Base-by-base conservation (phyloP, 2,888 invertebrate genomes). In the Argyresthia goedartella region DNA sequence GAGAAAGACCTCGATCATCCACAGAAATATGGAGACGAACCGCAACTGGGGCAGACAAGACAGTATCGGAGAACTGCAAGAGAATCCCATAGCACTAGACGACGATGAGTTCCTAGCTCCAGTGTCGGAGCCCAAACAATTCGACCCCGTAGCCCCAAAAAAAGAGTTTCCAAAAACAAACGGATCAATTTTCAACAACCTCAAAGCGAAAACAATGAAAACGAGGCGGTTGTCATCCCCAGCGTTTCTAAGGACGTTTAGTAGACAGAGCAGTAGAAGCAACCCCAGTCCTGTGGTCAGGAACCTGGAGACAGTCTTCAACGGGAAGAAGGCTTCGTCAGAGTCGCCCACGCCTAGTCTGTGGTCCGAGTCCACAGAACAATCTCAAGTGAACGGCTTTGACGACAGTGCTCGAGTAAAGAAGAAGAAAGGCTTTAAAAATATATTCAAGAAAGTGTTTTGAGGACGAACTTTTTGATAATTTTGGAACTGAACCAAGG, bases 401-500 rank as follows among this genome's bases (percentile, higher is more conserved):
- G 48, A 50, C n/a, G 66, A 71, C 35, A 65, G 72, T n/a, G 10
- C 13, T 8, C 43, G 44, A 33, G 86, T 81, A 55, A 91, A 90
- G 64, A 93, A 91, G 72, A 88, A 84, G 64, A 90, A 91, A 67
- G 89, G 91, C 65, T 88, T 95, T 59, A 93, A 91, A 73, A 92
- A 91, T 77, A 90, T 94, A 71, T 89, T 94, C 69, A 93, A 91
- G 64, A 94, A 93, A 87, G 91, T 94, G 70, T 94, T 94, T 87
- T 92, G 88, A 90, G 71, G 13, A 61, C 14, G n/a, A 51, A 48
- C 39, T 34, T n/a, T n/a, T n/a, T 53, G 52, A 42, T 50, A 54
- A 35, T 34, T 50, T 48, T 41, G 16, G 14, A 25, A 49, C n/a
- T 50, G 36, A 48, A 36, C 10, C n/a, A 16, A 46, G 13, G 42